A percentile compares a stretch with the other conserved stretches of the same genome.
Evolutionary conservation across 1,140 invertebrate species (phyloP).

Genomic region (Dinothrombium tinctorium): DNA sequence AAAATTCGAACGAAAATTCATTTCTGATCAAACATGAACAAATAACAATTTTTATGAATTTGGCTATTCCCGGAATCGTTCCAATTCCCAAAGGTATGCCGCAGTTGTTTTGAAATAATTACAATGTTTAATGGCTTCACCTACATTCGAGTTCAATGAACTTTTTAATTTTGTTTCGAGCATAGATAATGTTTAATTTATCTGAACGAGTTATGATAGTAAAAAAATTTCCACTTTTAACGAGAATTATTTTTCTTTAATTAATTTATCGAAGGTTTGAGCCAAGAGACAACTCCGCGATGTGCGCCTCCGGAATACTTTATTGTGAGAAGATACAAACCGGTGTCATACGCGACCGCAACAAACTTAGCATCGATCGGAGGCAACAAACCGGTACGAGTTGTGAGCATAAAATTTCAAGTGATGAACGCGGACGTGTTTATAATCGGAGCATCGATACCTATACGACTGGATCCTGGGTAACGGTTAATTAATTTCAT

Average conservation of each 20-base stretch:
- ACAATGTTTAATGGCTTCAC: neutral
- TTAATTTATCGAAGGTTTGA: slow-evolving; percentile 11
- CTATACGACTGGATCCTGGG: slow-evolving; percentile 15
- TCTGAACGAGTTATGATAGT: neutral
- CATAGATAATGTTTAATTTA: neutral
- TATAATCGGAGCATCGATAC: slow-evolving; percentile 16
- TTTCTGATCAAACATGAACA: slow-evolving; percentile 16
- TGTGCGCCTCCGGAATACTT: slow-evolving; percentile 17
- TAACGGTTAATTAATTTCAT: no score
- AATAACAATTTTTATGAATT: slow-evolving; percentile 18
- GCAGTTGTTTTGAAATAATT: neutral
- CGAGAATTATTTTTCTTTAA: no score
- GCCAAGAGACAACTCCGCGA: slow-evolving; percentile 14
- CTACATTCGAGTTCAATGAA: neutral
- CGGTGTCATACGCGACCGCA: slow-evolving; percentile 14
- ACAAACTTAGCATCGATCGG: slow-evolving; percentile 3
- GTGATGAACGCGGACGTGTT: slow-evolving; percentile 17
- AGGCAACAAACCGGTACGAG: slow-evolving; percentile 7
- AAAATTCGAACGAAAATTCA: slow-evolving; percentile 2
- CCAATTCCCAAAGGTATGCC: slow-evolving; percentile 13
- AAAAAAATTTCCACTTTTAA: no score
- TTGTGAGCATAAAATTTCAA: slow-evolving; percentile 15
- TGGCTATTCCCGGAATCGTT: slow-evolving; percentile 17
- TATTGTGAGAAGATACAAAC: slow-evolving; percentile 14
- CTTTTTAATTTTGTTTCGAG: neutral